Conservation (phyloP, 1,140 invertebrate genomes). For the Fopius arisanus region DNA sequence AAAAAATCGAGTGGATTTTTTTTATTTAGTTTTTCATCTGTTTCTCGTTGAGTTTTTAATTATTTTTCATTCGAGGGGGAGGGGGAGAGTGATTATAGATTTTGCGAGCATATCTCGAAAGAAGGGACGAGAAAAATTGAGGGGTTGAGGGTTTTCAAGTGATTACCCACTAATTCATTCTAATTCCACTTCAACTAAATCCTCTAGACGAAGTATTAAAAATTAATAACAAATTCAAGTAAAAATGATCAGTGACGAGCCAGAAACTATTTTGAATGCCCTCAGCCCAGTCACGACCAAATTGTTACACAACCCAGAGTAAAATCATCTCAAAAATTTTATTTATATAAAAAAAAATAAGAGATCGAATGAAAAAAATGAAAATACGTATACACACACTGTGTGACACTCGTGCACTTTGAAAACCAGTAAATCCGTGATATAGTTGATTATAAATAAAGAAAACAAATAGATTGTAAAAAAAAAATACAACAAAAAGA, state of each 20-base stretch:
- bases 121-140: conserved; percentile 23
- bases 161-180: too few species aligned
- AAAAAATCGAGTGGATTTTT: conserved; percentile 2
- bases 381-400: conserved; percentile 27
- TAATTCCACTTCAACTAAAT: too few species aligned
- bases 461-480: conserved; percentile 29
- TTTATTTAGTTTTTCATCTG: not conserved
- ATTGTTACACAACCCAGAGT: conserved; percentile 33
- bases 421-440: conserved; percentile 55
- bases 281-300: conserved; percentile 28
- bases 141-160: too few species aligned
- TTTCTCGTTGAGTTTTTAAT: not conserved
- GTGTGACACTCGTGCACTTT: conserved; percentile 43
- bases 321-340: conserved; percentile 19
- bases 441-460: conserved; percentile 44
- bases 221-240: too few species aligned
- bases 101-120: not conserved
- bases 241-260: too few species aligned
- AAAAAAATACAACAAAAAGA: conserved; percentile 1
- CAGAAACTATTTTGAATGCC: too few species aligned
- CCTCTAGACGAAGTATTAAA: too few species aligned
- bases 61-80: not conserved
- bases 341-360: conserved; percentile 4
- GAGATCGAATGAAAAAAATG: not conserved
- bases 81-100: too few species aligned